These are phyloP conservation scores for Liodrosophila aerea DNA, from an alignment of 2,888 invertebrate species.

Conservation along the genomic window DNA sequence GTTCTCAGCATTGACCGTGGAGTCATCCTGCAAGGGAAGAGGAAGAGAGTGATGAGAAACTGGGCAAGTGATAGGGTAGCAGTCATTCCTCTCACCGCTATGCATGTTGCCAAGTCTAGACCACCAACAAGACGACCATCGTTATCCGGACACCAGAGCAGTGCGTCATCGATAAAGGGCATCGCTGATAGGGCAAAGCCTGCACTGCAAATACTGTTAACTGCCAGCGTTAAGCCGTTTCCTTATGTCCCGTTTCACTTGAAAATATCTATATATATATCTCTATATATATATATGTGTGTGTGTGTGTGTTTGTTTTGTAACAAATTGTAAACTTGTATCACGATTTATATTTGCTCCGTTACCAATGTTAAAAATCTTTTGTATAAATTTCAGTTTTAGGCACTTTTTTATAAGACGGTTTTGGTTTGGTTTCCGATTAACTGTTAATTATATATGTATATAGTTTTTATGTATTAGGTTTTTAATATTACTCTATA, in stretches of 20 bases:
- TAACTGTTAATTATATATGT: slow-evolving; percentile 13
- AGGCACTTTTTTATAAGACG: slow-evolving; percentile 75
- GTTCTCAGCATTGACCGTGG: slow-evolving; percentile 67
- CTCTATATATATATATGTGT: not conserved
- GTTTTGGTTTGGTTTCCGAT: slow-evolving; percentile 67
- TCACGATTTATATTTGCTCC: slow-evolving; percentile 23
- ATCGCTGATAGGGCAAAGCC: slow-evolving; percentile 87
- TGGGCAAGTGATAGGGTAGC: too few relatives aligned
- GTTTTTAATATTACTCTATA: not conserved
- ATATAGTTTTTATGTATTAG: slow-evolving; percentile 9
- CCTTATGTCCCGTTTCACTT: slow-evolving; percentile 50
- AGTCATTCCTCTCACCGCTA: slow-evolving; percentile 86
- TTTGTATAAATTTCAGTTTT: slow-evolving; percentile 41
- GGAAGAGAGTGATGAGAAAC: too few relatives aligned
- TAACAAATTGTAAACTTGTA: slow-evolving; percentile 15
- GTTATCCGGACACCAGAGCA: slow-evolving; percentile 96
- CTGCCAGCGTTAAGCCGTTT: slow-evolving; percentile 82
- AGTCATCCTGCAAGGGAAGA: slow-evolving; percentile 52
- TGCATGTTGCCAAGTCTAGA: slow-evolving; percentile 91
- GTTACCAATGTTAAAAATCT: not conserved
- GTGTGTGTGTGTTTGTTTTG: too few relatives aligned
- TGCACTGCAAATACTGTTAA: slow-evolving; percentile 82
- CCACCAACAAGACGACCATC: slow-evolving; percentile 93
- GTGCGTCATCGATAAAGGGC: slow-evolving; percentile 98
- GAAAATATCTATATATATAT: slow-evolving; percentile 29